Evolutionary conservation across 2,888 invertebrate species (phyloP).

Genomic region (Galerucella calmariensis): DNA sequence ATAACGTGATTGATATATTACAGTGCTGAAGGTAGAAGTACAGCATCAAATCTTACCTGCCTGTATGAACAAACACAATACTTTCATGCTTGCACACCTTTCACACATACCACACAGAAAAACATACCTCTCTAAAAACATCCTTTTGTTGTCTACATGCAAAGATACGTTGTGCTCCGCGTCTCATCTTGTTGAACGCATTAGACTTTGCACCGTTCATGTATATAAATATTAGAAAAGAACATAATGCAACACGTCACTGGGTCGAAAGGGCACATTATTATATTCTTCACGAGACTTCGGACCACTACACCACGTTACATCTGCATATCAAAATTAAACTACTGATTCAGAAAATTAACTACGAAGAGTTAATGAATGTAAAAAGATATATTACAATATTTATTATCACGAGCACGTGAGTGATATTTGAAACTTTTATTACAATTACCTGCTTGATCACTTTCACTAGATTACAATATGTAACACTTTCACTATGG

Average conservation of each 20-base stretch:
- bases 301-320: conserved; percentile 1
- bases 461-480: background rate
- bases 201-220: conserved; percentile 45
- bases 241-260: conserved; percentile 15
- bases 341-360: conserved; percentile 2
- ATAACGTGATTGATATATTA: conserved; percentile 64
- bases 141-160: conserved; percentile 40
- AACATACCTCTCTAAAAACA: conserved; percentile 45
- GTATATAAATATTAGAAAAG: conserved; percentile 41
- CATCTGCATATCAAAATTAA: conserved; percentile 7
- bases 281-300: background rate
- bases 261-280: background rate
- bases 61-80: conserved; percentile 43
- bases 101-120: conserved; percentile 42
- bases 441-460: background rate
- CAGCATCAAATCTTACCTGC: conserved; percentile 46
- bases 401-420: background rate
- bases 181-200: conserved; percentile 54
- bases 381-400: background rate
- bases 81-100: conserved; percentile 46
- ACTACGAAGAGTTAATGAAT: background rate
- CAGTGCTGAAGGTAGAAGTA: conserved; percentile 56
- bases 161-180: conserved; percentile 49
- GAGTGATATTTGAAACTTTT: background rate
- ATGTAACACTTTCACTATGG: background rate